Evolutionary conservation across 2,888 invertebrate species (phyloP).

Genomic region (Caenorhabditis sp.): DNA sequence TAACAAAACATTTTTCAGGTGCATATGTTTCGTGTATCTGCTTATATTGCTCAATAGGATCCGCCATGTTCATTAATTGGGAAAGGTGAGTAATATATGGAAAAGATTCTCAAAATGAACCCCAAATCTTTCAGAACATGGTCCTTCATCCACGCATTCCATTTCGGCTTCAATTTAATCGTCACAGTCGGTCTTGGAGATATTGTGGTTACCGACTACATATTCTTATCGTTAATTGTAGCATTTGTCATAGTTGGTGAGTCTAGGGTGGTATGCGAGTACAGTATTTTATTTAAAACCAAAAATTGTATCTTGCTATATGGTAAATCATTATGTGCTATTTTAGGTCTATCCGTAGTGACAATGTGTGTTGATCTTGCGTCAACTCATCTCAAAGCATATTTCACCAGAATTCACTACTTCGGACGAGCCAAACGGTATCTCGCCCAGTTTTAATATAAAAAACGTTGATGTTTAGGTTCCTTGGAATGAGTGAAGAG

Average conservation of each 20-base stretch:
- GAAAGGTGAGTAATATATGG: slow-evolving; percentile 69
- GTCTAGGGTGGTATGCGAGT: no score
- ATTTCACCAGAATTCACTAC: slow-evolving; percentile 83
- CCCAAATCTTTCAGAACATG: slow-evolving; percentile 77
- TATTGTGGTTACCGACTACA: slow-evolving; percentile 82
- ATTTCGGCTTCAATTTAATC: slow-evolving; percentile 83
- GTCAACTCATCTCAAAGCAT: slow-evolving; percentile 83
- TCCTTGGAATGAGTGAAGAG: slow-evolving; percentile 83
- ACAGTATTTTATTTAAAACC: no score
- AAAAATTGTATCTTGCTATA: no score
- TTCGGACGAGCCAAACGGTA: slow-evolving; percentile 82
- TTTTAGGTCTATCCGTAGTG: slow-evolving; percentile 82
- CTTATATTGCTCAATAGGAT: slow-evolving; percentile 83
- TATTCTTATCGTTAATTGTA: slow-evolving; percentile 83
- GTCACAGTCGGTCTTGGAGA: slow-evolving; percentile 83
- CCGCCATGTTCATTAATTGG: slow-evolving; percentile 83
- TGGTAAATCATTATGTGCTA: not conserved
- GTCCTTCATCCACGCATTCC: slow-evolving; percentile 83
- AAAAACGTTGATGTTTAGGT: no score
- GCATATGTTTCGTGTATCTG: slow-evolving; percentile 83
- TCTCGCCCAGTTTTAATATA: not conserved
- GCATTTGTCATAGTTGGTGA: slow-evolving; percentile 83
- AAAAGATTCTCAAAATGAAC: no score
- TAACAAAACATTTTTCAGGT: slow-evolving; percentile 66
- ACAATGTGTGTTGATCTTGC: slow-evolving; percentile 83